Evolutionary conservation across 2,888 invertebrate species (phyloP), one percentile per base, ranked within the genome.

Genomic region (Volucella inanis): DNA sequence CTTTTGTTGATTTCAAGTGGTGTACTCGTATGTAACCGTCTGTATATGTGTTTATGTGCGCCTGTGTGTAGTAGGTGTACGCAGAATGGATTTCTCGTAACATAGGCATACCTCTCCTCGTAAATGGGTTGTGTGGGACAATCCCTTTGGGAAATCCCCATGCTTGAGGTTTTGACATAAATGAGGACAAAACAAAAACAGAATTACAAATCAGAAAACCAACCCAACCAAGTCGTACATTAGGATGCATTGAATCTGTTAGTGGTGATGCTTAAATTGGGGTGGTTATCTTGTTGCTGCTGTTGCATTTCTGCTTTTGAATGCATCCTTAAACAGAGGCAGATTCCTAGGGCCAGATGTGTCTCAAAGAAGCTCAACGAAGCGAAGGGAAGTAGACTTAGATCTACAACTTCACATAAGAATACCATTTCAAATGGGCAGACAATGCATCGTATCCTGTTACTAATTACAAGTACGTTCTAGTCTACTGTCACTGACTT

Each of bases 121-220:
- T 22, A 3, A 22, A 31, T 6, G 31, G 4, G 31, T 31, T 6
- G 31, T 31, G 31, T 31, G 12, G 45, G 38, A 45, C 31, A 22
- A 14, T 52, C 54, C 52, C 50, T 68, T 43, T 61, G 76, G 59
- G 50, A 67, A 67, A 55, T 57, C 15, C 75, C 59, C 52, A 2
- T 31, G 31, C 31, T 31, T 31, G 31, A 6, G 43, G 15, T 38
- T 67, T 76, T 59, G 59, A 76, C 50, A 61, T 45, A 76, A 68
- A 76, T 76, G 78, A 64, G 78, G 67, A 72, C 71, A 71, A 76
- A 59, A 71, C 71, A 76, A 76, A 82, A 77, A 78, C 78, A 68
- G 83, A 83, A 83, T 83, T 78, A 74, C 83, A 74, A 83, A 83
- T 83, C 77, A 82, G 65, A 83, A 74, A 68, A 50, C 57, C 22